Percentiles rank a stretch among this genome's conserved stretches.
phyloP scores from a whole-genome alignment of 2,888 invertebrate genomes.

The Deilephila porcellus region DNA sequence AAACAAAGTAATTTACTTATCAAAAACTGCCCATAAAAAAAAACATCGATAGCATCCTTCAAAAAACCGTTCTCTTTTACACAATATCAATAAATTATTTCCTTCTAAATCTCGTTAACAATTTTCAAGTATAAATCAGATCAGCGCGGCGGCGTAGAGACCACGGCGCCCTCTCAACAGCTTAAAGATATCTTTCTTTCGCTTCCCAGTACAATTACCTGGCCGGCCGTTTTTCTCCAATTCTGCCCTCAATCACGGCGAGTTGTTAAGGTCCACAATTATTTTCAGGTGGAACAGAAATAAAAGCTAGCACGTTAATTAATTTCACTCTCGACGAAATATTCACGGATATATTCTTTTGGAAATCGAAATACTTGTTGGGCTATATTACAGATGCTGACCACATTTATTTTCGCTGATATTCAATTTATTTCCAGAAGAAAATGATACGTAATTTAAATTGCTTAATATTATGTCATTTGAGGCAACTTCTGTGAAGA shows the following conservation, averaged over 20 bases:
- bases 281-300: neutral
- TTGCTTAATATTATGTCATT: too few species aligned
- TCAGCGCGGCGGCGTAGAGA: neutral
- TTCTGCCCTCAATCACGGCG: conserved; percentile 2
- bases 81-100: neutral
- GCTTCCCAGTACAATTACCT: conserved; percentile 24
- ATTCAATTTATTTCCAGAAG: too few species aligned
- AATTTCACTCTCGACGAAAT: neutral
- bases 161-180: neutral
- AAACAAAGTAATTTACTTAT: too few species aligned
- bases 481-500: too few species aligned
- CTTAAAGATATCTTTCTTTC: conserved; percentile 18
- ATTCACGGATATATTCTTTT: neutral
- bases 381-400: too few species aligned
- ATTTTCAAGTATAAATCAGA: neutral
- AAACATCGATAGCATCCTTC: too few species aligned
- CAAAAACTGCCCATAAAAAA: too few species aligned
- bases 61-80: too few species aligned
- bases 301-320: neutral
- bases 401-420: too few species aligned
- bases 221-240: conserved; percentile 18
- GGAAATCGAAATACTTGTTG: neutral
- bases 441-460: too few species aligned
- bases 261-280: conserved; percentile 4
- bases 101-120: neutral